Percentiles rank a stretch among this genome's conserved stretches.
phyloP scores from a whole-genome alignment of 2,113 vertebrate genomes.

The Rhinopomastus cyanomelas region DNA sequence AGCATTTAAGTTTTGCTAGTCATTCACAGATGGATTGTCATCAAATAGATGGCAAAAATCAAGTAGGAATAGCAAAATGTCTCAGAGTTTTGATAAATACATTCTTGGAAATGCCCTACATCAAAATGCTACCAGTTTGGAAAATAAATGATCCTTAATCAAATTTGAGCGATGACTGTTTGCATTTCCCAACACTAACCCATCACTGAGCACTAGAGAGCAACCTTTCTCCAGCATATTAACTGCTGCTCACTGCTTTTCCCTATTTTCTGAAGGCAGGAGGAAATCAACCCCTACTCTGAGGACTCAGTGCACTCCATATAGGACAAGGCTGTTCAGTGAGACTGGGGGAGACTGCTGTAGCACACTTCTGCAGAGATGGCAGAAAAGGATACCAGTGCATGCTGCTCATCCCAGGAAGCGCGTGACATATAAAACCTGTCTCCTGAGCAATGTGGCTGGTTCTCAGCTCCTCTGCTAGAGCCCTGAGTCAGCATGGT shows the following conservation, averaged over 20 bases:
- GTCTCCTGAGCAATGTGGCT: not conserved
- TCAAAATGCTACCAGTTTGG: not conserved
- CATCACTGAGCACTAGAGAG: constrained; percentile 39
- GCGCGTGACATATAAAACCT: not conserved
- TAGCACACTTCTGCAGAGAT: not conserved
- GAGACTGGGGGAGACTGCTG: not conserved
- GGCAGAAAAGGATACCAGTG: not conserved
- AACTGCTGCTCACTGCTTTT: no score
- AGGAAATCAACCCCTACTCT: not conserved
- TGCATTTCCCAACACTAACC: not conserved
- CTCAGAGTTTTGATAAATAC: not conserved
- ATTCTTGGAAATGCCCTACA: not conserved
- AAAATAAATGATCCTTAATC: not conserved
- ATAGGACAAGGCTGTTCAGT: not conserved
- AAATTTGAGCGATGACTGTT: accelerated
- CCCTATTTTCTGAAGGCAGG: not conserved
- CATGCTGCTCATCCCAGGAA: not conserved
- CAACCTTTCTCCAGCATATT: constrained; percentile 22
- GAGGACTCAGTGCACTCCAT: not conserved
- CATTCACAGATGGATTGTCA: not conserved
- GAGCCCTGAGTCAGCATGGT: not conserved
- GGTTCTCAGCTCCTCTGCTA: not conserved
- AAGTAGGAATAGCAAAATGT: not conserved
- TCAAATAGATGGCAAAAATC: not conserved
- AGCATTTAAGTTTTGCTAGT: not conserved